Conservation (phyloP, 2,113 vertebrate genomes). For the Barnardius zonarius region DNA sequence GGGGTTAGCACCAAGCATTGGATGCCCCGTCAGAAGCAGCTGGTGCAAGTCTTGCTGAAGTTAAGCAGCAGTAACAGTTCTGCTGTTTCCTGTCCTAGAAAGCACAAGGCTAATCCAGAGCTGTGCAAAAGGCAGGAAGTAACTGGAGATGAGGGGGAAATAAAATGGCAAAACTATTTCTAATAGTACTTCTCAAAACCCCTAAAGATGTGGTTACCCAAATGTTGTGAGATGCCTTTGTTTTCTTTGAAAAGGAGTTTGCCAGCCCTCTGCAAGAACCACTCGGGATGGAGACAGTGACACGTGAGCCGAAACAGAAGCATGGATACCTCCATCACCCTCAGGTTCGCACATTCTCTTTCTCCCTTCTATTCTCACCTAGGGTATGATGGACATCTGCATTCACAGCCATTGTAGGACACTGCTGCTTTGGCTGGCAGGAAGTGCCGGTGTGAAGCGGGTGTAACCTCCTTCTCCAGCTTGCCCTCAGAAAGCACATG, state of each 20-base stretch:
- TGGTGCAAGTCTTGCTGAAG: background rate
- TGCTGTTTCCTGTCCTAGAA: background rate
- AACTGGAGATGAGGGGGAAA: background rate
- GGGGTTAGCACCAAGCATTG: too few species aligned
- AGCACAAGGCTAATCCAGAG: background rate
- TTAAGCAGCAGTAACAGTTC: background rate
- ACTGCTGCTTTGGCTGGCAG: background rate
- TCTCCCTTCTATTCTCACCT: background rate
- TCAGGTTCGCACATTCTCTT: accelerated
- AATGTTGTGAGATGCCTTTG: background rate
- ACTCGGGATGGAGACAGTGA: background rate
- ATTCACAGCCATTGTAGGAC: background rate
- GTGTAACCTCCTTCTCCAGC: background rate
- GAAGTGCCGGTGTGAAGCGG: background rate
- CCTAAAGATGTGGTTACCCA: background rate
- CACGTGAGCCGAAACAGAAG: background rate
- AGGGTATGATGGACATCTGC: background rate
- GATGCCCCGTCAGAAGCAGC: background rate
- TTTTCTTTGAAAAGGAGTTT: background rate
- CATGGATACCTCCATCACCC: background rate
- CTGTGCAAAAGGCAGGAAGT: background rate
- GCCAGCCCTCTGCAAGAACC: background rate
- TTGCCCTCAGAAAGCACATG: background rate
- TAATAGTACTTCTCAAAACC: background rate
- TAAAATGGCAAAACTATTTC: background rate